phyloP scores from a whole-genome alignment of 2,888 invertebrate genomes.

The Tachina lurida region DNA sequence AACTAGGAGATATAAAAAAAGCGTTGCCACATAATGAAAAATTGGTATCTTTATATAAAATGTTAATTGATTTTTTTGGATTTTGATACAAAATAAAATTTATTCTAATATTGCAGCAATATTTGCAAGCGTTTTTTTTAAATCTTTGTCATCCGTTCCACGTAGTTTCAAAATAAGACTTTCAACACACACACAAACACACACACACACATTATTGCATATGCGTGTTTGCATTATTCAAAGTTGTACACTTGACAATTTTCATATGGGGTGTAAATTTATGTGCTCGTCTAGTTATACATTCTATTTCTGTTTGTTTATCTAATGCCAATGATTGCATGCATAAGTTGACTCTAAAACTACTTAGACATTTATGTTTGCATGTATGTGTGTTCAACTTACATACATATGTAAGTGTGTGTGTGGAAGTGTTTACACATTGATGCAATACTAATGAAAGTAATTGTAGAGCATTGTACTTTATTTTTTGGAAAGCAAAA shows the following conservation, averaged over 20 bases:
- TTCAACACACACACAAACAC: not conserved
- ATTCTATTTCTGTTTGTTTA: constrained; percentile 28
- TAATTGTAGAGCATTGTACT: constrained; percentile 24
- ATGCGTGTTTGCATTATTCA: not conserved
- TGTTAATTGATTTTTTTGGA: too few species aligned
- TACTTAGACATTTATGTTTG: constrained; percentile 2
- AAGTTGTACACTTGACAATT: not conserved
- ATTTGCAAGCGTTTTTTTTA: too few species aligned
- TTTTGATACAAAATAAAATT: too few species aligned
- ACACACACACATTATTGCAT: not conserved
- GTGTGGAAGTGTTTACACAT: not conserved
- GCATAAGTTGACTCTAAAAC: constrained; percentile 20
- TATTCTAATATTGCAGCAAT: not conserved
- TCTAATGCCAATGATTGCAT: constrained; percentile 21
- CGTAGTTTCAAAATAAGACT: not conserved
- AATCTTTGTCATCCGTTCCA: not conserved
- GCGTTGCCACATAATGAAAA: too few species aligned
- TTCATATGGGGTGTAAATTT: not conserved
- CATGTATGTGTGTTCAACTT: not conserved
- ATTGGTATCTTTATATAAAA: too few species aligned
- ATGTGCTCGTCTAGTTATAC: not conserved
- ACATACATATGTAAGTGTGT: not conserved
- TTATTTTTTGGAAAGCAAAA: constrained; percentile 21
- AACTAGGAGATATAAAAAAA: too few species aligned
- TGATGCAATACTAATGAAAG: constrained; percentile 20